phyloP scores from a whole-genome alignment of 2,797 vertebrate species.

The Lates japonicus region DNA sequence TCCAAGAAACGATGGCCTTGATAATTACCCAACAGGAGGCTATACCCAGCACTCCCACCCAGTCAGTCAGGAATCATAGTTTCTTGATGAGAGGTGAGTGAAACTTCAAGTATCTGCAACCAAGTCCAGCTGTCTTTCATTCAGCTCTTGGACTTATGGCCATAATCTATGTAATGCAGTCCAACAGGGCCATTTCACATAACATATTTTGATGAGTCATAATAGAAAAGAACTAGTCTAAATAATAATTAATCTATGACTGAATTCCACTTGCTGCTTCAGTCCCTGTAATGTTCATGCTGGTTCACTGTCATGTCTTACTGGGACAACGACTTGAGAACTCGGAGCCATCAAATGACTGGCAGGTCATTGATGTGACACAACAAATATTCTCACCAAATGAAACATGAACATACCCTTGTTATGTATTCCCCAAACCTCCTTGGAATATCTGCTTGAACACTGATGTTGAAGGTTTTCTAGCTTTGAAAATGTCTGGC shows the following conservation, averaged over 20 bases:
- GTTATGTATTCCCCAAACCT: slow-evolving; percentile 35
- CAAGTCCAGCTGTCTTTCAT: no score
- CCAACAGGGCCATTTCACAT: background rate
- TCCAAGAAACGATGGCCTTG: no score
- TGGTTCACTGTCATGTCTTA: background rate
- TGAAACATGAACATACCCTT: background rate
- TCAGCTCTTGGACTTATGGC: no score
- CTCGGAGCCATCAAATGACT: background rate
- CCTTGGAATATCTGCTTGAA: slow-evolving; percentile 32
- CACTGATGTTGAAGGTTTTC: background rate
- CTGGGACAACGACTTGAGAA: background rate
- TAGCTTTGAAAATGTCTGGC: slow-evolving; percentile 35
- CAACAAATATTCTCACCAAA: background rate
- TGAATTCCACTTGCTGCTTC: no score
- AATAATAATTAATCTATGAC: background rate
- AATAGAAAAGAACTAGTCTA: background rate
- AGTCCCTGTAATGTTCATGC: background rate
- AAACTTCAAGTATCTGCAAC: no score
- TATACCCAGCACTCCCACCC: no score
- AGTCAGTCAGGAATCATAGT: no score
- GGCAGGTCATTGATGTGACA: background rate
- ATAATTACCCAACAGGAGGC: no score
- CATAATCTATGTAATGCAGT: background rate
- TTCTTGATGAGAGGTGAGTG: no score
- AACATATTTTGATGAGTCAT: background rate